Evolutionary conservation across 2,888 invertebrate species (phyloP).

Genomic region (Ctena decussata): DNA sequence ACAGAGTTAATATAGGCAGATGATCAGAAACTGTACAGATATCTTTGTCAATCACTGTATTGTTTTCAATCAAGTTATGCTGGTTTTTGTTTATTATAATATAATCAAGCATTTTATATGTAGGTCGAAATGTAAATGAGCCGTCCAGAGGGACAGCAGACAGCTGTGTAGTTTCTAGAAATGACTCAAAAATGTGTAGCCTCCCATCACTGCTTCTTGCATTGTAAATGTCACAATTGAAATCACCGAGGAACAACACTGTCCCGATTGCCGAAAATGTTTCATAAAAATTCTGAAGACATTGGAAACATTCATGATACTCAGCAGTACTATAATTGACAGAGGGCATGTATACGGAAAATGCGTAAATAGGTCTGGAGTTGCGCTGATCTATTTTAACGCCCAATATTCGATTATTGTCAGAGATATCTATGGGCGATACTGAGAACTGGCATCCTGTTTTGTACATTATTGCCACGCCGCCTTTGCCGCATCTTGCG

Average conservation of each 20-base stretch:
- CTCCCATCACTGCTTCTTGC: too few relatives aligned
- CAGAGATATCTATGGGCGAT: not conserved
- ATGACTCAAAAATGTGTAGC: too few relatives aligned
- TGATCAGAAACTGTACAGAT: not conserved
- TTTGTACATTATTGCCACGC: not conserved
- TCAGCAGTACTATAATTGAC: not conserved
- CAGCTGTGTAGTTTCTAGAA: too few relatives aligned
- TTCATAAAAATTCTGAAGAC: not conserved
- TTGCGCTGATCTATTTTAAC: not conserved
- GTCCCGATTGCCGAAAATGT: not conserved
- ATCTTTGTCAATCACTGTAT: not conserved
- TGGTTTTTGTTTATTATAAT: not conserved
- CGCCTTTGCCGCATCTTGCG: not conserved
- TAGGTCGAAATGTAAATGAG: too few relatives aligned
- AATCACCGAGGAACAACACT: not conserved
- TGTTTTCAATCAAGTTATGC: not conserved
- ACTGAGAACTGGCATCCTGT: not conserved
- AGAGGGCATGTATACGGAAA: constrained; percentile 12
- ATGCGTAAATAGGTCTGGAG: not conserved
- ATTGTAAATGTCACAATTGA: too few relatives aligned
- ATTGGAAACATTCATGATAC: not conserved
- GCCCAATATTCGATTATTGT: too few relatives aligned
- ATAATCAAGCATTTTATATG: too few relatives aligned
- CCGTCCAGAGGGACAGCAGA: too few relatives aligned
- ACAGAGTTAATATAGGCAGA: not conserved